phyloP scores from a whole-genome alignment of 2,797 vertebrate genomes.

The Pelodytes ibericus region DNA sequence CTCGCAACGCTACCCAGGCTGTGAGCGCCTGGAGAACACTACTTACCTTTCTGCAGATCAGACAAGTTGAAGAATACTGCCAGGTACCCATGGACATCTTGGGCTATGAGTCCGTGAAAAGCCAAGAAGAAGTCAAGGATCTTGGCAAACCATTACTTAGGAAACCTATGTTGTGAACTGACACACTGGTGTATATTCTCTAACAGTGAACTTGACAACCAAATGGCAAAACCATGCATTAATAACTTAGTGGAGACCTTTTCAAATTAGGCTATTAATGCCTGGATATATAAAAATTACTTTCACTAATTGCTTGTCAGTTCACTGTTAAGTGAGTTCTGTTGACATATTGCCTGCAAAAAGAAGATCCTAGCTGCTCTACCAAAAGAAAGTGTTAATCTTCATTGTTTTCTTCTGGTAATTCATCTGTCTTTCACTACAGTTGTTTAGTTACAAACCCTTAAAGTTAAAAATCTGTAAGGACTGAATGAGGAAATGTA shows the following conservation, averaged over 20 bases:
- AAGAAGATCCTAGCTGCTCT: conserved; percentile 23
- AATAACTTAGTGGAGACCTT: too few species aligned
- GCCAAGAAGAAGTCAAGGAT: conserved; percentile 91
- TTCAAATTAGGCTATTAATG: not conserved
- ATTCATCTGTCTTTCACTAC: not conserved
- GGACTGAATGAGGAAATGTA: not conserved
- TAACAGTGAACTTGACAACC: not conserved
- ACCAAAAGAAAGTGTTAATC: conserved; percentile 40
- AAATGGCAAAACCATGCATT: too few species aligned
- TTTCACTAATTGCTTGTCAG: too few species aligned
- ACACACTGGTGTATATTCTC: not conserved
- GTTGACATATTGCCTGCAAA: conserved; percentile 39
- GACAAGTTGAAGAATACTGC: conserved; percentile 98
- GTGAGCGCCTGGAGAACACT: conserved; percentile 95
- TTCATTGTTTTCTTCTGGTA: conserved; percentile 19
- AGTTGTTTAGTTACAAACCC: not conserved
- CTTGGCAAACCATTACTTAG: conserved; percentile 90
- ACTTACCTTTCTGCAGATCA: conserved; percentile 94
- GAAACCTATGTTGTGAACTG: conserved; percentile 80
- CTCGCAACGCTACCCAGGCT: conserved; percentile 92
- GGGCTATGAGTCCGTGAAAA: conserved; percentile 87
- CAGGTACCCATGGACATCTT: conserved; percentile 91
- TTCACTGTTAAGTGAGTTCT: too few species aligned
- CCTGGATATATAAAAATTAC: too few species aligned
- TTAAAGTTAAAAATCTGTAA: not conserved